These are phyloP conservation scores for Synchiropus splendidus DNA, from an alignment of 2,113 vertebrate genomes.

Conservation along the genomic window DNA sequence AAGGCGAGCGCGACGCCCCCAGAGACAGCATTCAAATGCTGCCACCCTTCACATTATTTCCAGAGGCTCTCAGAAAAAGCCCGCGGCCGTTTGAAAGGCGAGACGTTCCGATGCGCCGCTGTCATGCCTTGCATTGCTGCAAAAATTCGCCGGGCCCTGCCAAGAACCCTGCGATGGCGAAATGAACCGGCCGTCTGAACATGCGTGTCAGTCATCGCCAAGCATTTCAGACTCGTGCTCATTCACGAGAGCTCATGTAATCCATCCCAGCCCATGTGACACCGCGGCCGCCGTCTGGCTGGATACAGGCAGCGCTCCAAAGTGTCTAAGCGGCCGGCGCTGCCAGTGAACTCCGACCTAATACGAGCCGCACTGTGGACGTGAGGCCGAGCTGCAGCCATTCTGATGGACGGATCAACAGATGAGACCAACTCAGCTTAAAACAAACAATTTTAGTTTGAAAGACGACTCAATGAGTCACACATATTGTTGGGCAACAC, in stretches of 20 bases:
- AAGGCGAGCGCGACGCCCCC: conserved; percentile 44
- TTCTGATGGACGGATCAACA: too few relatives aligned
- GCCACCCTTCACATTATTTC: conserved; percentile 63
- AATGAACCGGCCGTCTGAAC: conserved; percentile 42
- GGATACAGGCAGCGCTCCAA: conserved; percentile 61
- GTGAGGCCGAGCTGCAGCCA: too few relatives aligned
- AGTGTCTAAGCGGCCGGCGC: conserved; percentile 38
- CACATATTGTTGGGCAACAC: too few relatives aligned
- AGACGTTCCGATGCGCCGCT: conserved; percentile 46
- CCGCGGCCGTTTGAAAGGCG: conserved; percentile 57
- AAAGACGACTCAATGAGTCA: too few relatives aligned
- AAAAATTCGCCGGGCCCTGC: conserved; percentile 39
- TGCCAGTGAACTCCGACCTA: too few relatives aligned
- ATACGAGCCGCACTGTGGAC: too few relatives aligned
- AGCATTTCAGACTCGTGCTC: conserved; percentile 40
- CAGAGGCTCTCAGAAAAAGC: conserved; percentile 55
- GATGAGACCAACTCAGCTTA: too few relatives aligned
- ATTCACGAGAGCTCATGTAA: conserved; percentile 42
- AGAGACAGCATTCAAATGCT: conserved; percentile 67
- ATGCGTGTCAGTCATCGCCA: conserved; percentile 46
- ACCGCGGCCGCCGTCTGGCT: conserved; percentile 32
- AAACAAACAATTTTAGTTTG: too few relatives aligned
- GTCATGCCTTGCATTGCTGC: conserved; percentile 49
- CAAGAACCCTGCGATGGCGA: conserved; percentile 39
- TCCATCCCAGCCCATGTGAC: conserved; percentile 39